Conservation (phyloP, 2,888 invertebrate species). For the Molanna angustata region DNA sequence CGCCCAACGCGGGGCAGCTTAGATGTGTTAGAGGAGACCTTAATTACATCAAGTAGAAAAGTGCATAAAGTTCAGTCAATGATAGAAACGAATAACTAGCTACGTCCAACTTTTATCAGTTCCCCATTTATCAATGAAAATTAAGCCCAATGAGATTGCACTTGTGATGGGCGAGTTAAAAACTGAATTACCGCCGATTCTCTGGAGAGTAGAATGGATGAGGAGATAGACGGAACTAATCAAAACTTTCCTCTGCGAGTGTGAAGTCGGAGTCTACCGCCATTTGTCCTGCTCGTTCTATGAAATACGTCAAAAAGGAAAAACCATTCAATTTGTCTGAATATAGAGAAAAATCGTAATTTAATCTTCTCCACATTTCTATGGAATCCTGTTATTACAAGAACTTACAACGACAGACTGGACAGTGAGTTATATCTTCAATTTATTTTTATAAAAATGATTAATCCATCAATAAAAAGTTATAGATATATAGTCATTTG, state of each 20-base stretch:
- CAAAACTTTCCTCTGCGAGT: conserved; percentile 23
- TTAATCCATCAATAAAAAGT: too few relatives aligned
- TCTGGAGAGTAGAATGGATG: conserved; percentile 12
- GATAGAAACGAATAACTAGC: not conserved
- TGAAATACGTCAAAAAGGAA: not conserved
- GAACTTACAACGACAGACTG: too few relatives aligned
- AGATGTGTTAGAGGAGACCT: too few relatives aligned
- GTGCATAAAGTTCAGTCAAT: not conserved
- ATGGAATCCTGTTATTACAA: too few relatives aligned
- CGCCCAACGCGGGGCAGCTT: too few relatives aligned
- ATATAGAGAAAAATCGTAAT: not conserved
- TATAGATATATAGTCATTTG: too few relatives aligned
- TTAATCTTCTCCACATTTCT: too few relatives aligned
- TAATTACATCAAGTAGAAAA: too few relatives aligned
- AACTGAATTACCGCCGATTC: conserved; percentile 18
- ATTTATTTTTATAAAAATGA: too few relatives aligned
- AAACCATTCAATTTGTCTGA: not conserved
- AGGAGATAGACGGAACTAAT: conserved; percentile 21
- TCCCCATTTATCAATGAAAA: conserved; percentile 23
- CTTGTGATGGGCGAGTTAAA: conserved; percentile 26
- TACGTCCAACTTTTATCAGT: conserved; percentile 20
- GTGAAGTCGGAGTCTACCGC: not conserved
- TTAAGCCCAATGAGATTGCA: conserved; percentile 26
- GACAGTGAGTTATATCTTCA: too few relatives aligned
- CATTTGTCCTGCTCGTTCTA: not conserved